A percentile compares a stretch with the other conserved stretches of the same genome.
These are phyloP conservation scores for Entomobrya multifasciata DNA, from an alignment of 2,888 invertebrate species.

Conservation along the genomic window DNA sequence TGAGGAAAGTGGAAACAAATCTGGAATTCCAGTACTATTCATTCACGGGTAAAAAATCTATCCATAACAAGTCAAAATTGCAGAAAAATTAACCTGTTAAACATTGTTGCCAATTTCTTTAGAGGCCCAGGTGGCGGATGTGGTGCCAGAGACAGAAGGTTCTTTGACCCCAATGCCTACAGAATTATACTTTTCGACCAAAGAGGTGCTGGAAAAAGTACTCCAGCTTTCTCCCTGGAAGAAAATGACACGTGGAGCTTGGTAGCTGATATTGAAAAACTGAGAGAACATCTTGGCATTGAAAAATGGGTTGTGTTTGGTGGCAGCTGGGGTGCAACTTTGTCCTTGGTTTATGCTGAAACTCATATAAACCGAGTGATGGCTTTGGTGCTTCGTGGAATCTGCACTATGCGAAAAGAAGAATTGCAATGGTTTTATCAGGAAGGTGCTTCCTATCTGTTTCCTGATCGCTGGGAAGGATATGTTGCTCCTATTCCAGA, in stretches of 20 bases:
- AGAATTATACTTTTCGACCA: constrained; percentile 70
- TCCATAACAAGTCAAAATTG: background rate
- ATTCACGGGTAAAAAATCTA: constrained; percentile 68
- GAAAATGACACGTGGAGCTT: constrained; percentile 74
- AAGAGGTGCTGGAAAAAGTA: constrained; percentile 68
- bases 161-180: constrained; percentile 71
- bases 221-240: constrained; percentile 68
- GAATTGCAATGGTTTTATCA: constrained; percentile 74
- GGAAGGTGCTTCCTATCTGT: constrained; percentile 69
- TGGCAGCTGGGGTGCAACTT: constrained; percentile 73
- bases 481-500: constrained; percentile 72
- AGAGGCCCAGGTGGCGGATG: constrained; percentile 74
- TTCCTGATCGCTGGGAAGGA: constrained; percentile 71
- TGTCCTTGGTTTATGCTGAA: constrained; percentile 67
- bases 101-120: background rate
- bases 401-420: constrained; percentile 68
- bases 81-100: background rate
- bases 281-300: constrained; percentile 69
- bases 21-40: constrained; percentile 67
- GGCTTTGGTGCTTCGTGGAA: constrained; percentile 69
- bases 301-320: constrained; percentile 71
- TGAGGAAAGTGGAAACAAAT: constrained; percentile 69
- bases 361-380: constrained; percentile 68
- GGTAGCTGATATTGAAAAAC: constrained; percentile 70
- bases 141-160: constrained; percentile 64